Evolutionary conservation across 2,888 invertebrate genomes (phyloP).

Genomic region (Stenolophus ochropezus): DNA sequence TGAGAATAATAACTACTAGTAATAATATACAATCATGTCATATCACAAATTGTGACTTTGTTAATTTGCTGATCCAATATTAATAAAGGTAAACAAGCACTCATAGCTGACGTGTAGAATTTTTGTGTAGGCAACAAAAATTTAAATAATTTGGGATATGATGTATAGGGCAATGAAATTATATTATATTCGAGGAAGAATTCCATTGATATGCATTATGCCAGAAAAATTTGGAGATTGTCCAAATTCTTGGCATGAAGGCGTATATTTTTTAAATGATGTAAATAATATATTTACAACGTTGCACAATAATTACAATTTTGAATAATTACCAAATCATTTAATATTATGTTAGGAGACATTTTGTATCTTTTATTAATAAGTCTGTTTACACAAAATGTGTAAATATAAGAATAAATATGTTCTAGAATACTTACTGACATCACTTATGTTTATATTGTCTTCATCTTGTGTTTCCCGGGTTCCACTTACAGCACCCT

Average conservation of each 20-base stretch:
- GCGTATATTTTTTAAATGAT: constrained; percentile 29
- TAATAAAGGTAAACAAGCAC: too few species aligned
- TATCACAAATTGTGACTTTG: too few species aligned
- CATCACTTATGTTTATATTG: constrained; percentile 85
- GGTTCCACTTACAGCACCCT: constrained; percentile 61
- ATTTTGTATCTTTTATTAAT: too few species aligned
- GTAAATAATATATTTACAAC: background rate
- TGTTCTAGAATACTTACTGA: constrained; percentile 85
- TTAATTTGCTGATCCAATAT: too few species aligned
- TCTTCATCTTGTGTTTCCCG: constrained; percentile 71
- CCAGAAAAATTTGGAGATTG: constrained; percentile 50
- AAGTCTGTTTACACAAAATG: too few species aligned
- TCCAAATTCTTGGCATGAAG: constrained; percentile 53
- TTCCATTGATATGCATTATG: constrained; percentile 50
- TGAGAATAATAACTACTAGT: background rate
- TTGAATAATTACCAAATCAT: background rate
- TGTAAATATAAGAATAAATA: background rate
- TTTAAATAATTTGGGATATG: constrained; percentile 34
- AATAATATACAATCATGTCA: too few species aligned
- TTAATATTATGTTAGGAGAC: too few species aligned
- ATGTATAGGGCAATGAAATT: constrained; percentile 3
- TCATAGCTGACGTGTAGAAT: background rate
- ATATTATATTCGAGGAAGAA: constrained; percentile 49
- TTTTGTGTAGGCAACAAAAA: constrained; percentile 20
- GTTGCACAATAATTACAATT: constrained; percentile 34